A percentile compares a stretch with the other conserved stretches of the same genome.
Evolutionary conservation across 2,888 invertebrate genomes (phyloP).

Genomic region (Hydrotaea diabolus): DNA sequence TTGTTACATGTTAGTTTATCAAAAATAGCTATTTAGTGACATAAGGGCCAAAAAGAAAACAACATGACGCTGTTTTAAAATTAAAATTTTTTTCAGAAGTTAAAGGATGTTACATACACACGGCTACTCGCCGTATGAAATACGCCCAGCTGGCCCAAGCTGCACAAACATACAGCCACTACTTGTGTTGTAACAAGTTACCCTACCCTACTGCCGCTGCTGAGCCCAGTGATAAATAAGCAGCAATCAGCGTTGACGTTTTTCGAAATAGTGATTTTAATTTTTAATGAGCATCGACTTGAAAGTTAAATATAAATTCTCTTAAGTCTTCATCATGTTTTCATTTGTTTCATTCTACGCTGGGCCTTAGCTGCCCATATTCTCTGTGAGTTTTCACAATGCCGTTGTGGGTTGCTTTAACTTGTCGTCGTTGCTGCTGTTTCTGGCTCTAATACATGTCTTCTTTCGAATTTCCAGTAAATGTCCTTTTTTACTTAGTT

Average conservation of each 20-base stretch:
- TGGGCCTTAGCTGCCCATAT: neutral
- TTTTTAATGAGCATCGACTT: slow-evolving; percentile 74
- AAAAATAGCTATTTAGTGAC: too few species aligned
- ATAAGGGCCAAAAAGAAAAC: too few species aligned
- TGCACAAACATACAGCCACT: neutral
- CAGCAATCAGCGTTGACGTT: slow-evolving; percentile 77
- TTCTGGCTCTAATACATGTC: slow-evolving; percentile 13
- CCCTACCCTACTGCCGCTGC: neutral
- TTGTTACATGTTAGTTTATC: too few species aligned
- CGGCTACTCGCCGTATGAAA: too few species aligned
- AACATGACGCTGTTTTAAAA: too few species aligned
- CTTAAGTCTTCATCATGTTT: slow-evolving; percentile 33
- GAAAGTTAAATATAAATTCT: slow-evolving; percentile 53
- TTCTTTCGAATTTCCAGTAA: neutral
- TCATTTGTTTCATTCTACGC: neutral
- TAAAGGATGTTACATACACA: too few species aligned
- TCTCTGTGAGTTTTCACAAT: neutral
- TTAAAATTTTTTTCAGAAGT: too few species aligned
- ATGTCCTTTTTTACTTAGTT: slow-evolving; percentile 15
- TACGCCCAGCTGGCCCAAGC: too few species aligned
- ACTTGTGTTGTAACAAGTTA: too few species aligned
- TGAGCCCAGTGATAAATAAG: slow-evolving; percentile 71
- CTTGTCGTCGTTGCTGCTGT: neutral
- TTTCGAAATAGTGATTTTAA: slow-evolving; percentile 75
- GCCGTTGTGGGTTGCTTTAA: slow-evolving; percentile 1